These are phyloP conservation scores for Halesus radiatus DNA, from an alignment of 1,140 invertebrate species.

Conservation along the genomic window DNA sequence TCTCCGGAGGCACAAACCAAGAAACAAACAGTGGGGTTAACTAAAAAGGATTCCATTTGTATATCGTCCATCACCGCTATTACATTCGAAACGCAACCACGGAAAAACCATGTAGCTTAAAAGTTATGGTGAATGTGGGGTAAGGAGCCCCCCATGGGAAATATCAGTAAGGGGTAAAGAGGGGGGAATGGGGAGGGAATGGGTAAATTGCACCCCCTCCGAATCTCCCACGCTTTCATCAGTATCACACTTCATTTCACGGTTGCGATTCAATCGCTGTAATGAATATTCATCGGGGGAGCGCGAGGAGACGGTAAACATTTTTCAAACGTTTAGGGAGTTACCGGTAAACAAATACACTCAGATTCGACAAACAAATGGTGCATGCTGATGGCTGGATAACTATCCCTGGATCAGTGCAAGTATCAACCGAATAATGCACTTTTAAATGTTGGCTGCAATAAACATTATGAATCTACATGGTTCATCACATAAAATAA, in stretches of 20 bases:
- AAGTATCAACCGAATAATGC: no score
- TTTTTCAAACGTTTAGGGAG: slow-evolving; percentile 52
- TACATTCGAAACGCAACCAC: slow-evolving; percentile 53
- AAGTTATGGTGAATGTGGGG: slow-evolving; percentile 43
- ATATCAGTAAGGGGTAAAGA: slow-evolving; percentile 48
- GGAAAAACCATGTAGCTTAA: slow-evolving; percentile 52
- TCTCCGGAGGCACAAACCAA: no score
- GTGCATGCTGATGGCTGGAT: neutral
- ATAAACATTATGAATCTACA: no score
- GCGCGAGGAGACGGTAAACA: slow-evolving; percentile 46
- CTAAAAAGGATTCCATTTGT: slow-evolving; percentile 14
- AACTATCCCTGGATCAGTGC: neutral
- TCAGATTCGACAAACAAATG: neutral
- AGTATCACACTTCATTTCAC: slow-evolving; percentile 56
- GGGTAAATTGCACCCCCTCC: slow-evolving; percentile 5
- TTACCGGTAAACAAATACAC: slow-evolving; percentile 48
- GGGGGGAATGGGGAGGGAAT: no score
- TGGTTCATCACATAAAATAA: no score
- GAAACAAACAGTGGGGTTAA: no score
- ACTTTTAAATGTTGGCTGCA: no score
- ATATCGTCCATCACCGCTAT: slow-evolving; percentile 49
- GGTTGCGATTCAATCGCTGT: slow-evolving; percentile 57
- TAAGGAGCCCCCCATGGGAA: slow-evolving; percentile 49
- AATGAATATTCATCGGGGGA: slow-evolving; percentile 56
- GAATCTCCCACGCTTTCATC: slow-evolving; percentile 52